Percentiles rank a stretch among this genome's conserved stretches.
Evolutionary conservation across 1,140 invertebrate genomes (phyloP).

Genomic region (Littorina saxatilis): DNA sequence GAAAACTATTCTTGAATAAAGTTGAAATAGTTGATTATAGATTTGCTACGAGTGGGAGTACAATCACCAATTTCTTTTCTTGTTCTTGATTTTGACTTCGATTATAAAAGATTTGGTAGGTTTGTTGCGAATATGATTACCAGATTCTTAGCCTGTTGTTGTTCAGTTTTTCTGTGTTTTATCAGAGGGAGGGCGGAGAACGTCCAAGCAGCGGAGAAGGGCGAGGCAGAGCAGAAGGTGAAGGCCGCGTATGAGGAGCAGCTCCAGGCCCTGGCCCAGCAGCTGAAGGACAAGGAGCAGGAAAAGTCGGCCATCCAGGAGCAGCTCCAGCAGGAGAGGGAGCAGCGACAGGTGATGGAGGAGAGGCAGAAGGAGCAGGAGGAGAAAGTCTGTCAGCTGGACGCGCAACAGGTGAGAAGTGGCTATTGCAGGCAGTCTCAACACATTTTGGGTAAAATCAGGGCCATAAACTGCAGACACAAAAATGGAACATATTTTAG

Average conservation of each 20-base stretch:
- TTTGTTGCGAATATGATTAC: no score
- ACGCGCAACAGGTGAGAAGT: slow-evolving; percentile 56
- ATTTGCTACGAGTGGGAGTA: no score
- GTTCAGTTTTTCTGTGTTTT: background rate
- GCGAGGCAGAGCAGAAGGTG: background rate
- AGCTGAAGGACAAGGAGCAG: slow-evolving; percentile 77
- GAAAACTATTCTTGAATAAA: no score
- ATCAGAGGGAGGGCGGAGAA: background rate
- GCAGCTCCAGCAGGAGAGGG: slow-evolving; percentile 61
- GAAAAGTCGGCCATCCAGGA: slow-evolving; percentile 44
- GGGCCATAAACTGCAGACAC: background rate
- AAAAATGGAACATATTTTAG: background rate
- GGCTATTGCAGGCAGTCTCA: no score
- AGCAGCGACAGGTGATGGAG: slow-evolving; percentile 52
- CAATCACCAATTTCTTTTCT: no score
- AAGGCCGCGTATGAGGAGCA: background rate
- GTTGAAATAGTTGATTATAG: no score
- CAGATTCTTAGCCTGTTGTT: no score
- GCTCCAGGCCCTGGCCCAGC: slow-evolving; percentile 72
- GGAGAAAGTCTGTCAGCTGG: slow-evolving; percentile 42
- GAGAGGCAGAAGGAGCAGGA: slow-evolving; percentile 60
- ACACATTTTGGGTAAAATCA: no score
- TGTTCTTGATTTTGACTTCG: no score
- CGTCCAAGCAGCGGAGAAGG: background rate
- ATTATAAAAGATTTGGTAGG: no score